Conservation (phyloP, 2,113 vertebrate species). For the Sminthopsis crassicaudata region DNA sequence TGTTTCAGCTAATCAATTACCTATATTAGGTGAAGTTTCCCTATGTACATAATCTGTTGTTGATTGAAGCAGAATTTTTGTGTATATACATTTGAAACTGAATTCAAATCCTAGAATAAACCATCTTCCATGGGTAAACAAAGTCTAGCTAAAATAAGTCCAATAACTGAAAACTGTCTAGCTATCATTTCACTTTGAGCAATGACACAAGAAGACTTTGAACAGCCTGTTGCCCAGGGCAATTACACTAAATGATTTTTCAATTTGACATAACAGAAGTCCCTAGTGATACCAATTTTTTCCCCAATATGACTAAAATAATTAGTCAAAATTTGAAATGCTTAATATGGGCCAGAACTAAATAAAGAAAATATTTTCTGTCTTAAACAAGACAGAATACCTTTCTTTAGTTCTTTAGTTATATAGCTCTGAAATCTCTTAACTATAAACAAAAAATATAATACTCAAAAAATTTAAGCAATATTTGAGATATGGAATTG, state of each 20-base stretch:
- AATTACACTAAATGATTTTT: conserved; percentile 75
- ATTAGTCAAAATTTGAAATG: conserved; percentile 76
- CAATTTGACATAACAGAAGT: conserved; percentile 77
- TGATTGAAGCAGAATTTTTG: conserved; percentile 24
- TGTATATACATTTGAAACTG: neutral
- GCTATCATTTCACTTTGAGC: conserved; percentile 45
- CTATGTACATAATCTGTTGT: conserved; percentile 58
- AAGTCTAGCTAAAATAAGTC: conserved; percentile 54
- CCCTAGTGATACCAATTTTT: conserved; percentile 74
- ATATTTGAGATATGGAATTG: neutral
- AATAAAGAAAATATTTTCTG: conserved; percentile 68
- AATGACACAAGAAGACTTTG: conserved; percentile 71
- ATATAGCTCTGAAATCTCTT: neutral
- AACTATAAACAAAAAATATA: neutral
- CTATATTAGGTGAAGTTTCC: too few species aligned
- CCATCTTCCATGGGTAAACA: conserved; percentile 59
- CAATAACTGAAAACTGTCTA: conserved; percentile 24
- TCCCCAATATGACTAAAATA: conserved; percentile 73
- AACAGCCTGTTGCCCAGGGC: conserved; percentile 74
- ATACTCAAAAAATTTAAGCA: neutral
- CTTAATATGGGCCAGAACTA: conserved; percentile 27
- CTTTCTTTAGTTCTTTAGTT: neutral
- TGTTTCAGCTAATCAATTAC: too few species aligned
- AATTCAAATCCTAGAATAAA: conserved; percentile 37
- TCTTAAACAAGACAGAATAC: conserved; percentile 21